Evolutionary conservation across 2,888 invertebrate genomes (phyloP).

Genomic region (Dione vanillae): DNA sequence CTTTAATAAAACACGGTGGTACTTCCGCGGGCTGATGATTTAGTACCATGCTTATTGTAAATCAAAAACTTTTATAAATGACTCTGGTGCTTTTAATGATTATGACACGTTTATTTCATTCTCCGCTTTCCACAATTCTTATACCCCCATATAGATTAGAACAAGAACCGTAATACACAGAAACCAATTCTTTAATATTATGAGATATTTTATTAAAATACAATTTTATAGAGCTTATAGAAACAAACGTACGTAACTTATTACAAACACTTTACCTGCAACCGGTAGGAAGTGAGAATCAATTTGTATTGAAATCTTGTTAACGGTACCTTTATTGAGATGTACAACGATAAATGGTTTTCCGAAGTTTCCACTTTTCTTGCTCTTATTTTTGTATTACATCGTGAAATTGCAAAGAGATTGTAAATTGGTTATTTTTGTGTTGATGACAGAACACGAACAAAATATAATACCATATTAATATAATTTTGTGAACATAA

Average conservation of each 20-base stretch:
- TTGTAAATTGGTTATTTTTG: slow-evolving; percentile 6
- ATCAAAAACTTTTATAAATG: not conserved
- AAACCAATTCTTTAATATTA: too few relatives aligned
- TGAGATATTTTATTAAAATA: too few relatives aligned
- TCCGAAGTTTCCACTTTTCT: slow-evolving; percentile 26
- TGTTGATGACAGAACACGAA: not conserved
- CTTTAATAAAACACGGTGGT: slow-evolving; percentile 29
- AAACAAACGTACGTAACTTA: not conserved
- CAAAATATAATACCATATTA: too few relatives aligned
- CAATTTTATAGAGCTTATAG: too few relatives aligned
- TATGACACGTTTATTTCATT: too few relatives aligned
- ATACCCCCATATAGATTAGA: too few relatives aligned
- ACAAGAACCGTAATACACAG: too few relatives aligned
- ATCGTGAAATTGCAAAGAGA: slow-evolving; percentile 16
- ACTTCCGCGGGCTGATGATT: slow-evolving; percentile 4
- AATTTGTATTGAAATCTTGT: slow-evolving; percentile 27
- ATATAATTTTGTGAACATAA: not conserved
- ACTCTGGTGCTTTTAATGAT: not conserved
- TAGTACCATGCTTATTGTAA: slow-evolving; percentile 1
- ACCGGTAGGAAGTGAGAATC: slow-evolving; percentile 13
- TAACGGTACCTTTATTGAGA: slow-evolving; percentile 27
- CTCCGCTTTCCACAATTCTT: too few relatives aligned
- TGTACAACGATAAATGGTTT: slow-evolving; percentile 25
- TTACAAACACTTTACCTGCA: not conserved
- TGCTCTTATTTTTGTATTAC: slow-evolving; percentile 20